Evolutionary conservation across 2,113 vertebrate species (phyloP).

Genomic region (Apistogramma diplotaenia): DNA sequence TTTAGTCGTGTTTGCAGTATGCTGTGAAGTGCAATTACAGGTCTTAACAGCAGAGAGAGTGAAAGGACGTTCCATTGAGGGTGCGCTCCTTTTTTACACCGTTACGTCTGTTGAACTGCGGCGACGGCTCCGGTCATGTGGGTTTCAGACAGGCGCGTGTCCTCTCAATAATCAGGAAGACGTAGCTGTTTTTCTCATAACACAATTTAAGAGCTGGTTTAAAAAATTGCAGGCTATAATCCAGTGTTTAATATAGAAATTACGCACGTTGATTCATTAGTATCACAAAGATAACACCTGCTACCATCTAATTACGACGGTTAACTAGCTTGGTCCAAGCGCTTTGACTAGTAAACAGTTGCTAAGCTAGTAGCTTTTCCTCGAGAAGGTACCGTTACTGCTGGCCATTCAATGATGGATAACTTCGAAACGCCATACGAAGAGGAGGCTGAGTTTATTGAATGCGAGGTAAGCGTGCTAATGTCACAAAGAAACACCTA

Average conservation of each 20-base stretch:
- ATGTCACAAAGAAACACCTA: neutral
- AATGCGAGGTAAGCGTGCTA: slow-evolving; percentile 55
- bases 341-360: neutral
- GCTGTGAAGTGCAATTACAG: neutral
- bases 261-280: neutral
- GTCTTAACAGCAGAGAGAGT: neutral
- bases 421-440: slow-evolving; percentile 62
- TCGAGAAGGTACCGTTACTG: neutral
- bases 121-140: neutral
- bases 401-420: slow-evolving; percentile 36
- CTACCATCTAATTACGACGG: too few relatives aligned
- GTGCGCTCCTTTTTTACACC: neutral
- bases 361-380: neutral
- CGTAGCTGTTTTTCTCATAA: neutral
- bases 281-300: neutral
- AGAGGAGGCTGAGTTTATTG: slow-evolving; percentile 46
- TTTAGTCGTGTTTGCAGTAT: neutral
- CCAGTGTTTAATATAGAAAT: neutral
- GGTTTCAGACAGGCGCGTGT: neutral
- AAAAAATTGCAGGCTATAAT: neutral
- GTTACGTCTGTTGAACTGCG: neutral
- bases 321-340: neutral
- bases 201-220: neutral
- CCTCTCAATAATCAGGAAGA: slow-evolving; percentile 18
- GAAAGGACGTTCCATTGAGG: neutral